Percentiles rank a stretch among this genome's conserved stretches.
phyloP scores from a whole-genome alignment of 37 sponge, comb jelly and placozoan species.

The Cladorhizidae sp. region DNA sequence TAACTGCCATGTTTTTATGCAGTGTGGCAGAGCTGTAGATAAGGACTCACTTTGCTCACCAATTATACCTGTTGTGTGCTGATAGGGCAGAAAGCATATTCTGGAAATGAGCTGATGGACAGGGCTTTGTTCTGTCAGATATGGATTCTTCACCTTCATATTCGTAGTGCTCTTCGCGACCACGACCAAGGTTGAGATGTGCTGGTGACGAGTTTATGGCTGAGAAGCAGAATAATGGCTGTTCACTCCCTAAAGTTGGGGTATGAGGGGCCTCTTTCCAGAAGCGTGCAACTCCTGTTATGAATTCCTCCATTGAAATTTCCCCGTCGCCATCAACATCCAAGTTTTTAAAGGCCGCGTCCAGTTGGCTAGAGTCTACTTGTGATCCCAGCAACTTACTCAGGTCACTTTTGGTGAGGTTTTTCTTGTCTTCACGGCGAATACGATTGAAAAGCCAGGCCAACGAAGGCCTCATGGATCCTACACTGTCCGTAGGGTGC shows the following conservation, averaged over 20 bases:
- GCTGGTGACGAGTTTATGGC: neutral
- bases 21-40: too few relatives aligned
- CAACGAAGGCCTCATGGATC: slow-evolving; percentile 38
- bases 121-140: neutral
- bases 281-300: slow-evolving; percentile 64
- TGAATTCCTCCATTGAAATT: slow-evolving; percentile 61
- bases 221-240: neutral
- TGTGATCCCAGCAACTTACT: slow-evolving; percentile 16
- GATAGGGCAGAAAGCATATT: slow-evolving; percentile 21
- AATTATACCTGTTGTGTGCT: slow-evolving; percentile 50
- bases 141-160: neutral
- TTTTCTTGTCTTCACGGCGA: slow-evolving; percentile 43
- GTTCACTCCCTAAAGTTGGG: neutral
- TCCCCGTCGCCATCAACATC: slow-evolving; percentile 66
- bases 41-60: too few relatives aligned
- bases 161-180: slow-evolving; percentile 2
- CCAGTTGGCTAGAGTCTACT: slow-evolving; percentile 22
- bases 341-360: slow-evolving; percentile 64
- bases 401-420: slow-evolving; percentile 67
- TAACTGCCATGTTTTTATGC: too few relatives aligned
- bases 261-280: slow-evolving; percentile 38
- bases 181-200: too few relatives aligned
- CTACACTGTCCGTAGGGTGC: slow-evolving; percentile 6
- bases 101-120: slow-evolving; percentile 22
- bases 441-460: slow-evolving; percentile 56